Percentiles rank a stretch among this genome's conserved stretches.
These are phyloP conservation scores for Baccha elongata DNA, from an alignment of 2,888 invertebrate genomes.

Conservation along the genomic window DNA sequence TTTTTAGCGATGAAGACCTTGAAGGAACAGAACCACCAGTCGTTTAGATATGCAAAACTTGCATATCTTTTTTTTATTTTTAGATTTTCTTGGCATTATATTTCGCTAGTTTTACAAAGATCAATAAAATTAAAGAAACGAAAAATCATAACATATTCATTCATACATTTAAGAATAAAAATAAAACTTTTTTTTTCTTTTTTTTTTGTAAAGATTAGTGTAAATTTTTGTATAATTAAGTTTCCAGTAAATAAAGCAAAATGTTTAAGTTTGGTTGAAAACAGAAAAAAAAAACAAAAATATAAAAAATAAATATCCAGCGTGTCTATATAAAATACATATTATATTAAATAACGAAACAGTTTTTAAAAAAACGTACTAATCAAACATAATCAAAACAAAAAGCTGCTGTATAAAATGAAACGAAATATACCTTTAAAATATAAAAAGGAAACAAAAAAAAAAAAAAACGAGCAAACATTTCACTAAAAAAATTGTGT, in stretches of 20 bases:
- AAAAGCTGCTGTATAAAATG: conserved; percentile 54
- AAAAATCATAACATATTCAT: conserved; percentile 45
- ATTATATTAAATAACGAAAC: conserved; percentile 1
- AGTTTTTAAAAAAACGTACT: conserved; percentile 8
- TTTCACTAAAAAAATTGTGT: conserved; percentile 72
- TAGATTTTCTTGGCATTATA: conserved; percentile 66
- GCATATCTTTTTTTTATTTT: conserved; percentile 55
- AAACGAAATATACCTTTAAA: conserved; percentile 40
- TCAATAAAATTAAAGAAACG: conserved; percentile 59
- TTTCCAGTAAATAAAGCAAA: conserved; percentile 20
- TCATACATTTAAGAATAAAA: conserved; percentile 40
- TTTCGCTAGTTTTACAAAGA: conserved; percentile 70
- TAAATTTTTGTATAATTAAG: conserved; percentile 31
- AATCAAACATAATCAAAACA: conserved; percentile 15
- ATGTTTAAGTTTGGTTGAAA: conserved; percentile 8
- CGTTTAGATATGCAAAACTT: conserved; percentile 77
- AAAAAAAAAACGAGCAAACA: conserved; percentile 35
- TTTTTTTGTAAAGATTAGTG: conserved; percentile 67
- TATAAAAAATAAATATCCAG: conserved; percentile 12
- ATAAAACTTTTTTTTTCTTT: conserved; percentile 69
- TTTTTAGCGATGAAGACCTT: conserved; percentile 76
- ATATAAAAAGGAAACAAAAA: neutral
- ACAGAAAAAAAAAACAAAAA: conserved; percentile 19
- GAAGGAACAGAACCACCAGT: conserved; percentile 82
- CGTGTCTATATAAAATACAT: conserved; percentile 13